A percentile compares a stretch with the other conserved stretches of the same genome.
Evolutionary conservation across 2,888 invertebrate species (phyloP).

Genomic region (Heteropelma amictum): DNA sequence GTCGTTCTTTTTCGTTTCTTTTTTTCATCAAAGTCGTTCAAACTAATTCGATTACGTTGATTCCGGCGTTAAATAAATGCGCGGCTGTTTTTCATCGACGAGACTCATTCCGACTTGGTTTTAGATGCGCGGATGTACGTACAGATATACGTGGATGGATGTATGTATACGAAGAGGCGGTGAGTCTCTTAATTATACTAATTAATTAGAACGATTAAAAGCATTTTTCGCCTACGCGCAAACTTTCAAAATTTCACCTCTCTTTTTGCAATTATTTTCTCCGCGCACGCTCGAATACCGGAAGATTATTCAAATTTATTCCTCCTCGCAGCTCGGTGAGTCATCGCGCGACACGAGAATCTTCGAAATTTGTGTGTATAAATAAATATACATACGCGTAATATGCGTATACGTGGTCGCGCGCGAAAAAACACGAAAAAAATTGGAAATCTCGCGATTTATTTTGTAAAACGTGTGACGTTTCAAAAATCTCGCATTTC

Average conservation of each 20-base stretch:
- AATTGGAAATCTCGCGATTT: not conserved
- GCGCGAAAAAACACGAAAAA: not conserved
- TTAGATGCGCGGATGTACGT: not conserved
- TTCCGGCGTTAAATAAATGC: constrained; percentile 3
- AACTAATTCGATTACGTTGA: constrained; percentile 42
- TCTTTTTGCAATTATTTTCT: not conserved
- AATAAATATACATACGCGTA: not conserved
- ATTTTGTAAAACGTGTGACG: constrained; percentile 2
- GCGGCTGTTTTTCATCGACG: not conserved
- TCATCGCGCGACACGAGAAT: constrained; percentile 40
- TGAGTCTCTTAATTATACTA: constrained; percentile 69
- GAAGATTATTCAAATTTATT: constrained; percentile 68
- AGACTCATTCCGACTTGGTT: not conserved
- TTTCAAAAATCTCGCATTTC: constrained; percentile 1
- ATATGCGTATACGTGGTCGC: not conserved
- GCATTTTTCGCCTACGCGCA: constrained; percentile 59
- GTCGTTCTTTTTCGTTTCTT: too few species aligned
- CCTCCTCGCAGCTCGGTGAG: constrained; percentile 48
- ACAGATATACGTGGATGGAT: constrained; percentile 25
- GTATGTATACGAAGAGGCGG: constrained; percentile 58
- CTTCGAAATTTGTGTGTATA: not conserved
- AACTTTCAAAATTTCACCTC: constrained; percentile 44
- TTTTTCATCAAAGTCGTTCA: constrained; percentile 38
- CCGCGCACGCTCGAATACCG: constrained; percentile 30
- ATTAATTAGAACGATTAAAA: constrained; percentile 63